Evolutionary conservation across 2,888 invertebrate species (phyloP), one percentile per base, ranked within the genome.

Genomic region (Calameuta filiformis): DNA sequence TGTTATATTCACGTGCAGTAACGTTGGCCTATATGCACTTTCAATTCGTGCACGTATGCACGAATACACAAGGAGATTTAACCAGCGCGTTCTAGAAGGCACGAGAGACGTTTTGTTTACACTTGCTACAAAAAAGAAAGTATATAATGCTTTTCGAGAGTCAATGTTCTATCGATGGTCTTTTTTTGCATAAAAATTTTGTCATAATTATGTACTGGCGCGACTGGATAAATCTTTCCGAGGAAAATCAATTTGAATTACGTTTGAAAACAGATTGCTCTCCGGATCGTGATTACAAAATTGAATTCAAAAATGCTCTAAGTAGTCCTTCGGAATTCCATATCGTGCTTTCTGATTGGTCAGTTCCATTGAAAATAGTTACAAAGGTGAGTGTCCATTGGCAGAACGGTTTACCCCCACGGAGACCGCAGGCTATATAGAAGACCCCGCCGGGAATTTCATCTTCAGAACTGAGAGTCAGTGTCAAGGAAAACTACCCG

Each of bases 381-480:
- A 85, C 89, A 87, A 88, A 89, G 89, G 81, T 81, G 80, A 82
- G 81, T 83, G 84, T 80, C 83, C 87, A 89, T 89, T 90, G 90
- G 90, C 81, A 86, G 87, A 84, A 86, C 86, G 88, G 85, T 85
- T 89, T 87, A 85, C 87, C 90, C 90, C 88, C 87, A 86, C 87
- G 75, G 83, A 82, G 71, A 77, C 75, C 84, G 80, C 88, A 91
- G 87, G 89, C 91, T 91, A 91, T 91, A 91, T 90, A 91, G 91
- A 90, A 90, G 91, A 89, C 90, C 86, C 81, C 89, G 85, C 89
- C 79, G 83, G 85, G 90, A 90, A 90, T 91, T 89, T 90, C 89
- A 89, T 91, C 91, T 91, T 91, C 88, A 90, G 90, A 90, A 88
- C 89, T 87, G 86, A 89, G 87, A 90, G 88, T 89, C 90, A 90